Conservation (phyloP, 2,113 vertebrate species). For the Callithrix jacchus region DNA sequence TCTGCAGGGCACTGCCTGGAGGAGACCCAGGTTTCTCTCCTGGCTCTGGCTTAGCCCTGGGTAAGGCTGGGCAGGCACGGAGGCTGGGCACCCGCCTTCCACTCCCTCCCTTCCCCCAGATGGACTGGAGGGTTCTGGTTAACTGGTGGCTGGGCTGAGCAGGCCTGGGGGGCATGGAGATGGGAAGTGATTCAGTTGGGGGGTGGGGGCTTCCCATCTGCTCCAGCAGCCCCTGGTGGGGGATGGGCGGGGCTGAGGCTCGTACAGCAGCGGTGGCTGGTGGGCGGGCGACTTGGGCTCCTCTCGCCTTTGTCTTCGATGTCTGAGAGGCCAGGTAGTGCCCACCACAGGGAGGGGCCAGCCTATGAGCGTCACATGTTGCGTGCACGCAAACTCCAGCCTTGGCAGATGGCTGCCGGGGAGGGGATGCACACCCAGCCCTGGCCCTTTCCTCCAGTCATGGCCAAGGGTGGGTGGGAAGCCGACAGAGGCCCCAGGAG, state of each 20-base stretch:
- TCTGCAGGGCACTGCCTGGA: background rate
- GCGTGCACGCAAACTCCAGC: background rate
- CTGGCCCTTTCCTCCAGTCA: background rate
- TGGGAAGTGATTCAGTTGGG: background rate
- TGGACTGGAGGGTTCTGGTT: slow-evolving; percentile 15
- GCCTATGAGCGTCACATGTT: background rate
- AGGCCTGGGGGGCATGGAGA: background rate
- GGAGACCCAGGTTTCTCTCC: background rate
- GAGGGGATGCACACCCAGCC: background rate
- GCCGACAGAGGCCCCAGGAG: slow-evolving; percentile 3
- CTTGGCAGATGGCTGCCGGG: slow-evolving; percentile 33
- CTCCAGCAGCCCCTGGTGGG: slow-evolving; percentile 8
- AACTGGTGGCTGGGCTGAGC: background rate
- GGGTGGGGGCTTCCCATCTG: background rate
- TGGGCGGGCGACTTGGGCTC: background rate
- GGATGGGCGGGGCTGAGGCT: background rate
- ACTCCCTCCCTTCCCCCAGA: background rate
- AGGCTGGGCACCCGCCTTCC: background rate
- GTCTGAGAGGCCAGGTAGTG: slow-evolving; percentile 19
- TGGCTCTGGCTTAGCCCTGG: background rate
- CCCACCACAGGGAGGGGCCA: background rate
- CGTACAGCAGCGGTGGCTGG: background rate
- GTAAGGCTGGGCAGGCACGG: background rate
- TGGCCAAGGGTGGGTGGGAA: slow-evolving; percentile 1
- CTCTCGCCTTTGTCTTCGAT: slow-evolving; percentile 33